A percentile compares a stretch with the other conserved stretches of the same genome.
phyloP scores from a whole-genome alignment of 2,113 vertebrate genomes.

The Antechinus stuartii region DNA sequence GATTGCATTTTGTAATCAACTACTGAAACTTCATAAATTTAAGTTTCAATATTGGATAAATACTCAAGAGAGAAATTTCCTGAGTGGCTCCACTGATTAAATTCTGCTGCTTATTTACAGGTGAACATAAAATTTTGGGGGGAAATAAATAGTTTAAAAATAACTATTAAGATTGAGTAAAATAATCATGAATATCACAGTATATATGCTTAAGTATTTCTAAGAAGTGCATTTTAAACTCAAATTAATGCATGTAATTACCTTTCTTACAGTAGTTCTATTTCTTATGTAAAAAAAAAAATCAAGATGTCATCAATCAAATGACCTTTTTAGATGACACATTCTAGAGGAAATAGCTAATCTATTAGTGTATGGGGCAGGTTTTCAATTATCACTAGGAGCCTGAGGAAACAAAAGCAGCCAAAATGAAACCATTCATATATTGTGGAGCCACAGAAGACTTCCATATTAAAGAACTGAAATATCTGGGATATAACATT shows the following conservation, averaged over 20 bases:
- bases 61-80: conserved; percentile 48
- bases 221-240: conserved; percentile 29
- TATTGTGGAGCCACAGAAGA: too few relatives aligned
- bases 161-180: conserved; percentile 25
- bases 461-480: too few relatives aligned
- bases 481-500: too few relatives aligned
- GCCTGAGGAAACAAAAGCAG: background rate
- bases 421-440: too few relatives aligned
- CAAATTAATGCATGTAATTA: background rate
- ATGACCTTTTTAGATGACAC: conserved; percentile 19
- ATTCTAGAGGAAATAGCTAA: background rate
- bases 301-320: background rate
- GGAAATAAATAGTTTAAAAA: conserved; percentile 48
- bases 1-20: background rate
- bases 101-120: conserved; percentile 43
- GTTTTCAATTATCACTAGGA: conserved; percentile 28
- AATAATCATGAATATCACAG: conserved; percentile 45
- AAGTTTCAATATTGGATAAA: conserved; percentile 10
- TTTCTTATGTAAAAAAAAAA: background rate
- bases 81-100: conserved; percentile 33
- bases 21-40: background rate
- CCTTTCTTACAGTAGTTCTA: conserved; percentile 30
- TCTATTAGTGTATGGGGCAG: background rate
- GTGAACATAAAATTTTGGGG: conserved; percentile 30
- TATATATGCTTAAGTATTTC: conserved; percentile 7